phyloP scores from a whole-genome alignment of 2,797 vertebrate species.

The Malurus splendens region DNA sequence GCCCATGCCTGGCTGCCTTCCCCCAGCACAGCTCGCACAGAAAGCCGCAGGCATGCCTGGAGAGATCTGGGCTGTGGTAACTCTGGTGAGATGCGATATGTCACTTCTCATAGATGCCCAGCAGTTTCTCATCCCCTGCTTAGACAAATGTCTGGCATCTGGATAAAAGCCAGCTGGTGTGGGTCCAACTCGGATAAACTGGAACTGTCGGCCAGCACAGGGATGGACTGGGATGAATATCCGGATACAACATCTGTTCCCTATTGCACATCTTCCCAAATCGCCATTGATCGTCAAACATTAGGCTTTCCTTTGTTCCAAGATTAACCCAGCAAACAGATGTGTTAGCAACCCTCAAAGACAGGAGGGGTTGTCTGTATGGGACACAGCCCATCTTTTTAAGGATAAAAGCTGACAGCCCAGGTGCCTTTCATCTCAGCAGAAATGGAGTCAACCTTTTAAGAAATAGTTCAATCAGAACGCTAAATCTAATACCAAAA shows the following conservation, averaged over 20 bases:
- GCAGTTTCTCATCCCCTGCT: neutral
- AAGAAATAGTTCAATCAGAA: neutral
- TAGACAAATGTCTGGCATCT: neutral
- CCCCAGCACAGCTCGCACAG: neutral
- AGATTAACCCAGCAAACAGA: neutral
- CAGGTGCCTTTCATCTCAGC: neutral
- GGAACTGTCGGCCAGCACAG: neutral
- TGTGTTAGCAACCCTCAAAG: neutral
- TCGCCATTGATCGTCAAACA: neutral
- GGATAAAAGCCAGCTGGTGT: slow-evolving; percentile 7
- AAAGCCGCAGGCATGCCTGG: neutral
- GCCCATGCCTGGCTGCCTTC: neutral
- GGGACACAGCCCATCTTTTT: neutral
- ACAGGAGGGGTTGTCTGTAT: neutral
- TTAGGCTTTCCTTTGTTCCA: neutral
- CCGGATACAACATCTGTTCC: slow-evolving; percentile 32
- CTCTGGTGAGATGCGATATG: neutral
- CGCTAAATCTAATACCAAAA: neutral
- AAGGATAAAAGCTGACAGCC: neutral
- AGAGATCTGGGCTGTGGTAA: neutral
- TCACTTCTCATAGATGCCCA: neutral
- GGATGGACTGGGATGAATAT: neutral
- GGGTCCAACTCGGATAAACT: neutral
- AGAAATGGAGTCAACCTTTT: neutral
- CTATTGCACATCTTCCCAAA: neutral